Percentiles rank a stretch among this genome's conserved stretches.
Evolutionary conservation across 1,140 invertebrate genomes (phyloP).

Genomic region (Trialeurodes vaporariorum): DNA sequence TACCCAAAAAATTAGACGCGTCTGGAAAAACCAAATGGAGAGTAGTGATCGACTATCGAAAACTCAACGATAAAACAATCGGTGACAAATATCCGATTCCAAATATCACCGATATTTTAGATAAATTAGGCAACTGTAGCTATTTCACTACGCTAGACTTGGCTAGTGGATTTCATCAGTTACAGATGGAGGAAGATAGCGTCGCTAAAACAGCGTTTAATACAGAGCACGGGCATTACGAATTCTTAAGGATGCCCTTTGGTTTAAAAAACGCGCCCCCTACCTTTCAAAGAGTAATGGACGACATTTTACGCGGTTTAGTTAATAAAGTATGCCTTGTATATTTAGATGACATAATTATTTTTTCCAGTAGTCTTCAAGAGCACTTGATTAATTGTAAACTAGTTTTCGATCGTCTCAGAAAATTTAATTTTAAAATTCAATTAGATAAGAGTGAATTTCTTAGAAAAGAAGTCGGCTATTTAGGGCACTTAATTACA

Average conservation of each 20-base stretch:
- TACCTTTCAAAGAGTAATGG: slow-evolving; percentile 36
- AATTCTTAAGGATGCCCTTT: slow-evolving; percentile 35
- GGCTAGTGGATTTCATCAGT: slow-evolving; percentile 38
- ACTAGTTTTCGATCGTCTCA: slow-evolving; percentile 23
- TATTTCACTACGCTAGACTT: slow-evolving; percentile 39
- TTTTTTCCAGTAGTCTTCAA: slow-evolving; percentile 13
- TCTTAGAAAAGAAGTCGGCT: slow-evolving; percentile 26
- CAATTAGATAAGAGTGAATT: slow-evolving; percentile 26
- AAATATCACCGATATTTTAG: slow-evolving; percentile 37
- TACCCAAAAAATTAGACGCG: slow-evolving; percentile 13
- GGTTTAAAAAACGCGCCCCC: slow-evolving; percentile 34
- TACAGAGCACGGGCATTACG: slow-evolving; percentile 29
- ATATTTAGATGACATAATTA: slow-evolving; percentile 18
- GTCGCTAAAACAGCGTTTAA: slow-evolving; percentile 39
- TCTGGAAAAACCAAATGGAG: slow-evolving; percentile 29
- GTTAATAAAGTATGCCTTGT: slow-evolving; percentile 19
- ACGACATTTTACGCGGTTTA: slow-evolving; percentile 26
- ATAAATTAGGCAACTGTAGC: slow-evolving; percentile 28
- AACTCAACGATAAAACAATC: slow-evolving; percentile 30
- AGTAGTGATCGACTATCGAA: slow-evolving; percentile 31
- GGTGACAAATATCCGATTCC: slow-evolving; percentile 40
- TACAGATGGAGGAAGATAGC: slow-evolving; percentile 31
- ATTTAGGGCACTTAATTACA: slow-evolving; percentile 31
- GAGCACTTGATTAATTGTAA: slow-evolving; percentile 18
- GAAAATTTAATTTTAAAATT: slow-evolving; percentile 19